These are phyloP conservation scores for Bacillus rossius DNA, from an alignment of 1,140 invertebrate species.

Conservation along the genomic window DNA sequence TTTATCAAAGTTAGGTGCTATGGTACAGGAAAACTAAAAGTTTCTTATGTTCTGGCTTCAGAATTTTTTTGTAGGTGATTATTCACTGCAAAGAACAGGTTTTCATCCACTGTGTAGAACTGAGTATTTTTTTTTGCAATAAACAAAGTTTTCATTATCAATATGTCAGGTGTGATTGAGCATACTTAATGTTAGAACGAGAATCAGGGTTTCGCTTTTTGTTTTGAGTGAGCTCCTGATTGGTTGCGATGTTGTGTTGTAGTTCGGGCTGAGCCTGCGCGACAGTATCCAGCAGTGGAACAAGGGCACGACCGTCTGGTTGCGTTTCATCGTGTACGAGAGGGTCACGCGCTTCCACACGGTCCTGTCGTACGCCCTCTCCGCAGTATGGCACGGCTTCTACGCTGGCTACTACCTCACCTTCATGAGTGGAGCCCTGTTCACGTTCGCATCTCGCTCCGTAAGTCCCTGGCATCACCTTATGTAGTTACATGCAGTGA, in stretches of 20 bases:
- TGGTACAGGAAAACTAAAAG: no score
- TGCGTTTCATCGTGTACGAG: conserved; percentile 82
- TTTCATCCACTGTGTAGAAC: neutral
- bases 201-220: no score
- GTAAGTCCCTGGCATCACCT: conserved; percentile 45
- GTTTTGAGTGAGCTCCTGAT: no score
- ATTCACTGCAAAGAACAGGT: no score
- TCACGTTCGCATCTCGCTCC: conserved; percentile 75
- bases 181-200: no score
- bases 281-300: conserved; percentile 87
- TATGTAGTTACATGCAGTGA: no score
- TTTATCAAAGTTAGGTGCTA: no score
- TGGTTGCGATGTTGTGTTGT: conserved; percentile 11
- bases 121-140: neutral
- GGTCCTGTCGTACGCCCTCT: conserved; percentile 76
- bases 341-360: conserved; percentile 56
- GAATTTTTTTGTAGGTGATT: no score
- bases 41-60: no score
- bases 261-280: conserved; percentile 73
- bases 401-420: conserved; percentile 97
- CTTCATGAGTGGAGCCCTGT: conserved; percentile 82
- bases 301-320: conserved; percentile 85
- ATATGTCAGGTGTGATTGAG: no score
- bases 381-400: conserved; percentile 95
- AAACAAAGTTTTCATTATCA: neutral